A percentile compares a stretch with the other conserved stretches of the same genome.
Evolutionary conservation across 2,888 invertebrate genomes (phyloP).

Genomic region (Ischnura elegans): DNA sequence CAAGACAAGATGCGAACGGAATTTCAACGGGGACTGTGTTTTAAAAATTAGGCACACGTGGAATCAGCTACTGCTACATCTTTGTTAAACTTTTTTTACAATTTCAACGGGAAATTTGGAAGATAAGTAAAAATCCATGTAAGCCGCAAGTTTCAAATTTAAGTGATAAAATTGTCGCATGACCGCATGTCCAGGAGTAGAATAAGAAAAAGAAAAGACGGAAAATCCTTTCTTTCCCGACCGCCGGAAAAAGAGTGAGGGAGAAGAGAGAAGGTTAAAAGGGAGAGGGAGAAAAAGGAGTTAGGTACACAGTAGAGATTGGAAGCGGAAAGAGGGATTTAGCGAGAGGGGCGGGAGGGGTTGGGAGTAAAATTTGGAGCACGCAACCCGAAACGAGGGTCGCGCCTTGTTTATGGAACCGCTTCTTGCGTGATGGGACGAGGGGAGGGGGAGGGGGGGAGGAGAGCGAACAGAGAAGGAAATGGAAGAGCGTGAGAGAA

Average conservation of each 20-base stretch:
- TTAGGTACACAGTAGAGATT: too few species aligned
- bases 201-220: too few species aligned
- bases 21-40: too few species aligned
- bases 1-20: not conserved
- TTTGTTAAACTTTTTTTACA: too few species aligned
- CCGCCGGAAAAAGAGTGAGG: not conserved
- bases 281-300: not conserved
- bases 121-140: not conserved
- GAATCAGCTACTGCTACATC: too few species aligned
- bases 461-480: not conserved
- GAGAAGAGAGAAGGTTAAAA: not conserved
- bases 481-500: not conserved
- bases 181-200: constrained; percentile 29
- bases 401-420: not conserved
- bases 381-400: not conserved
- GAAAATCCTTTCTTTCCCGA: too few species aligned
- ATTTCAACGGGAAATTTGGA: not conserved
- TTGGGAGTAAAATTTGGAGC: not conserved
- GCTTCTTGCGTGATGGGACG: constrained; percentile 12
- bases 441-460: not conserved
- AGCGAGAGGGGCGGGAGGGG: not conserved
- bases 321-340: too few species aligned
- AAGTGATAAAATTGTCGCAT: not conserved
- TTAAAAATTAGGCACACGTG: too few species aligned
- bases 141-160: not conserved